phyloP scores from a whole-genome alignment of 37 sponge, comb jelly and placozoan species.

The Oscarella lobularis region DNA sequence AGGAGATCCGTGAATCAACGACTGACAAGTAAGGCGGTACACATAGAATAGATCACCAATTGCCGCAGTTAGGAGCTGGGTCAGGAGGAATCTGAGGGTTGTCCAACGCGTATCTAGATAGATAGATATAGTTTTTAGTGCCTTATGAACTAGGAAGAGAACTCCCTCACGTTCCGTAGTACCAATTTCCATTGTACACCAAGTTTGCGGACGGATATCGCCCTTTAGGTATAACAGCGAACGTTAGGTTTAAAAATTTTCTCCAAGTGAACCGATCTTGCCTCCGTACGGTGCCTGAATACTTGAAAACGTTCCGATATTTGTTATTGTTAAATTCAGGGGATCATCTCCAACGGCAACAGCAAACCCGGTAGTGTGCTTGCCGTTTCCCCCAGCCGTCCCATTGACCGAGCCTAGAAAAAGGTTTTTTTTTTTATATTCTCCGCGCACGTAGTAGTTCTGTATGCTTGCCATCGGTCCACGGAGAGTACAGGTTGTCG shows the following conservation, averaged over 20 bases:
- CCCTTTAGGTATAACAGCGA: background rate
- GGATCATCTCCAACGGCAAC: background rate
- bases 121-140: too few species aligned
- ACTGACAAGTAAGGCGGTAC: too few species aligned
- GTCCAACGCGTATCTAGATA: background rate
- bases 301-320: background rate
- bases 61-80: slow-evolving; percentile 2
- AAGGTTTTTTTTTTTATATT: too few species aligned
- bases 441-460: too few species aligned
- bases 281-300: background rate
- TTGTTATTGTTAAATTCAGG: background rate
- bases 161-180: background rate
- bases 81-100: too few species aligned
- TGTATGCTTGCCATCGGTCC: background rate
- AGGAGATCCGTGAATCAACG: too few species aligned
- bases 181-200: background rate
- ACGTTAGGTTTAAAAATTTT: too few species aligned
- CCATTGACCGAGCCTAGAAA: background rate
- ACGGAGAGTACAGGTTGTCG: background rate
- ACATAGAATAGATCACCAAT: too few species aligned
- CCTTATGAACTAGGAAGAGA: background rate
- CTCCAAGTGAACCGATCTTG: too few species aligned
- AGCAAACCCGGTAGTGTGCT: slow-evolving; percentile 2
- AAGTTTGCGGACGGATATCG: background rate
- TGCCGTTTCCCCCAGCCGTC: background rate